Percentiles rank a stretch among this genome's conserved stretches.
These are phyloP conservation scores for Hypocryptadius cinnamomeus DNA, from an alignment of 2,113 vertebrate species.

Conservation along the genomic window DNA sequence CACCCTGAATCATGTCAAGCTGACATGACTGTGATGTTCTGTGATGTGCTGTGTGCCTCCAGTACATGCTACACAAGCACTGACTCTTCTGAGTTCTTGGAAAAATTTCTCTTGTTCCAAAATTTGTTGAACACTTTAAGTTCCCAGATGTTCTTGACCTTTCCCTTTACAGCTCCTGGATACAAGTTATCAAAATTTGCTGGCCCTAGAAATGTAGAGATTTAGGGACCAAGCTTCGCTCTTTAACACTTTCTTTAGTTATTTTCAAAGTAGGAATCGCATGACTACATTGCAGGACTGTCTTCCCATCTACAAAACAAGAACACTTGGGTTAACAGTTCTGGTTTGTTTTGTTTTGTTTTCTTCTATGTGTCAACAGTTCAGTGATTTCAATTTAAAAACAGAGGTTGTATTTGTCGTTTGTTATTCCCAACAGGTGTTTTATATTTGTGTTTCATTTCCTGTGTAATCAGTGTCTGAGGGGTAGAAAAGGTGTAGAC, in stretches of 20 bases:
- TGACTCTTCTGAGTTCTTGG: not conserved
- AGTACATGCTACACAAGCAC: rapidly evolving
- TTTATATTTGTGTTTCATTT: not conserved
- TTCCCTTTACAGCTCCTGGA: not conserved
- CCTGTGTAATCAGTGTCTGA: not conserved
- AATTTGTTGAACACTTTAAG: rapidly evolving
- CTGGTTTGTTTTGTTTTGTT: not conserved
- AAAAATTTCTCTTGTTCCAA: not conserved
- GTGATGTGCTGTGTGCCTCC: not conserved
- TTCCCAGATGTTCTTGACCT: not conserved
- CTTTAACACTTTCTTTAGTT: not conserved
- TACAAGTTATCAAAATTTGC: not conserved
- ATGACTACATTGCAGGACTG: not conserved
- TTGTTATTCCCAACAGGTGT: not conserved
- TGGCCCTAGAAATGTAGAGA: not conserved
- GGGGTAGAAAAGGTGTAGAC: not conserved
- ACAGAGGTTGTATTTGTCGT: not conserved
- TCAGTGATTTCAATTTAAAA: not conserved
- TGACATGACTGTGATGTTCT: not conserved
- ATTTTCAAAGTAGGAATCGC: not conserved
- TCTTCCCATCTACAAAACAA: not conserved
- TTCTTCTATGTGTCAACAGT: not conserved
- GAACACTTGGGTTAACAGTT: not conserved
- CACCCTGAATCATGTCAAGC: not conserved
- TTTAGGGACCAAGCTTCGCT: not conserved